Base-by-base conservation (phyloP, 1,140 invertebrate genomes). In the Andricus grossulariae region DNA sequence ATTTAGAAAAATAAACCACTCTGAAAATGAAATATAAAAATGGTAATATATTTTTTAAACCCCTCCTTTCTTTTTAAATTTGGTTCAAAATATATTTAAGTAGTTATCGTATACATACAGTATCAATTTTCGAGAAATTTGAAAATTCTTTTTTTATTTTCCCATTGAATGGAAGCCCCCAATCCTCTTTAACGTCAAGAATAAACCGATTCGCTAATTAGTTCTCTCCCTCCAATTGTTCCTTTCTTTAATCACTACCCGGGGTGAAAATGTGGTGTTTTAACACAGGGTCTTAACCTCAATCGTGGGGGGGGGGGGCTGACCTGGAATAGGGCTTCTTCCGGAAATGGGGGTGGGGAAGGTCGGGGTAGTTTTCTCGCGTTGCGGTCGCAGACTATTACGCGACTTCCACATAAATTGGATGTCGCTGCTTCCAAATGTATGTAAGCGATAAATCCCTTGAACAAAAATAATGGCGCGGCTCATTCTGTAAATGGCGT, bases 401-500 rank as follows among this genome's bases (percentile, higher is more conserved):
- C 86, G 87, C 83, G 87, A 87, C 86, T 89, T 82, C 82, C 88
- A 87, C 87, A 90, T 90, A 89, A 90, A 90, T 90, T 88, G 86
- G 85, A 84, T 81, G 84, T 84, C 84, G 84, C 83, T 86, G 83
- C 85, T 83, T 86, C 87, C 84, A 83, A 89, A 88, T 88, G 86
- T 88, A 88, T 86, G 88, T 85, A 85, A 45, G 86, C 83, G 83
- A 86, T 90, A 90, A 90, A 90, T 90, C 86, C 82, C 50, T 54
- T 71, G 71, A 71, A 78, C 81, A 83, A 89, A 90, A 90, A 90
- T 90, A 90, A 89, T 90, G 88, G 88, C 83, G 84, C 83, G 84
- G 86, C 88, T 90, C 89, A 90, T 90, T 90, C 89, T 90, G 88
- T 87, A 89, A 89, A 90, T 90, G 89, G 89, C 85, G 88, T 86